Base-by-base conservation (phyloP, 2,888 invertebrate species). In the Hecatera dysodea region DNA sequence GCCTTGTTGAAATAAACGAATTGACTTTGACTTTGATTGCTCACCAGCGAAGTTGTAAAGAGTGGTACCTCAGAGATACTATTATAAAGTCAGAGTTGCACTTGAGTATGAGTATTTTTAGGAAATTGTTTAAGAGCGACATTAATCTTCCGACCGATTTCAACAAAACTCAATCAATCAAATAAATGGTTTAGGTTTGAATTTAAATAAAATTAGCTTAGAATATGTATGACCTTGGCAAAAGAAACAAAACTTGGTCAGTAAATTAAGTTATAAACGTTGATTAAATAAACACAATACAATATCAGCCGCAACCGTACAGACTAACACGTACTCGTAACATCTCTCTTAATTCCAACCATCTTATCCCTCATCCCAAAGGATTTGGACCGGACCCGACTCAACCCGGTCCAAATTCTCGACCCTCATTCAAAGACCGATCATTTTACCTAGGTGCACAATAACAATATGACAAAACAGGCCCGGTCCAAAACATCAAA, bases 381-480 rank as follows among this genome's bases (percentile, higher is more conserved):
- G 55, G 77, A 71, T 62, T 56, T 53, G 4, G 39, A 42, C 64
- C 39, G 24, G 61, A 72, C 69, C 72, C 76, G 44, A 48, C 46
- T 71, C 75, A 67, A 78, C 69, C 73, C 67, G 44, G 50, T 68
- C 61, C 60, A 68, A 81, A 82, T 72, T 64, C 61, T 57, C 56
- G 53, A 71, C 83, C 65, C 62, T 64, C 59, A 70, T 81, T 71
- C 57, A 65, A 64, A 64, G 29, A 27, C 53, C 50, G 22, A 71
- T 75, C 67, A 78, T 81, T 81, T 72, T 67, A n/a, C 69, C 17
- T 17, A 78, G 75, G 62, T 78, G 65, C 74, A 65, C 64, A 71
- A 67, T 83, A 81, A 83, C 78, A 83, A 84, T 78, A 83, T 78
- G 72, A 75, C 64, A 62, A 27, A 75, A 17, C 48, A 53, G 53